A percentile compares a stretch with the other conserved stretches of the same genome.
Evolutionary conservation across 1,140 invertebrate genomes (phyloP).

Genomic region (Ips typographus): DNA sequence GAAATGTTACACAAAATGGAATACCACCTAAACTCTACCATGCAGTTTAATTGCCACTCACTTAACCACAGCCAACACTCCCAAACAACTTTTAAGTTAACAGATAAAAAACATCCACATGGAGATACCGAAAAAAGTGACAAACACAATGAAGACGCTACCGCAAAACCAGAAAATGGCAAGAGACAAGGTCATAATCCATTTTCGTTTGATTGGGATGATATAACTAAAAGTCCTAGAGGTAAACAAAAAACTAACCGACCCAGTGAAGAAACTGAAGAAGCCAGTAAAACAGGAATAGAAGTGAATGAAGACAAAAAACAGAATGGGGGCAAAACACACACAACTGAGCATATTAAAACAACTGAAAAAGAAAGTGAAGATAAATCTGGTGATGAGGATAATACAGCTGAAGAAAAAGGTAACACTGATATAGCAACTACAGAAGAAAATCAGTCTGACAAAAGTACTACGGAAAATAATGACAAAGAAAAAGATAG

Average conservation of each 20-base stretch:
- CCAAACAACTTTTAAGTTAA: too few relatives aligned
- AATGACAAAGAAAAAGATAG: neutral
- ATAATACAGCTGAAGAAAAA: slow-evolving; percentile 3
- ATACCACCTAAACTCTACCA: slow-evolving; percentile 7
- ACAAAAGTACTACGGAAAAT: neutral
- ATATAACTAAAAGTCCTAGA: neutral
- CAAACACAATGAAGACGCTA: neutral
- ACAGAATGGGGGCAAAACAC: neutral
- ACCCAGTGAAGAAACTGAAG: neutral
- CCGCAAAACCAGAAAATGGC: neutral
- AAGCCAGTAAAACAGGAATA: neutral
- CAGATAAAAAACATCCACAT: neutral
- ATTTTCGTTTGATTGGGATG: too few relatives aligned
- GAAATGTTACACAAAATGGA: slow-evolving; percentile 17
- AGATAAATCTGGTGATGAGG: neutral
- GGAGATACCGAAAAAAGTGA: neutral
- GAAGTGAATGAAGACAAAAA: neutral
- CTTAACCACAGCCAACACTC: too few relatives aligned
- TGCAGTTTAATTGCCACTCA: slow-evolving; percentile 9
- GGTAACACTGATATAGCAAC: neutral
- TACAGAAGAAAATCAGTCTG: neutral
- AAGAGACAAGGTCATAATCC: too few relatives aligned
- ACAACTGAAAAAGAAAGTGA: neutral
- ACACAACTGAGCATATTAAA: neutral
- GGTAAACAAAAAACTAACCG: neutral